phyloP scores from a whole-genome alignment of 1,140 invertebrate species.

The Bemisia tabaci region DNA sequence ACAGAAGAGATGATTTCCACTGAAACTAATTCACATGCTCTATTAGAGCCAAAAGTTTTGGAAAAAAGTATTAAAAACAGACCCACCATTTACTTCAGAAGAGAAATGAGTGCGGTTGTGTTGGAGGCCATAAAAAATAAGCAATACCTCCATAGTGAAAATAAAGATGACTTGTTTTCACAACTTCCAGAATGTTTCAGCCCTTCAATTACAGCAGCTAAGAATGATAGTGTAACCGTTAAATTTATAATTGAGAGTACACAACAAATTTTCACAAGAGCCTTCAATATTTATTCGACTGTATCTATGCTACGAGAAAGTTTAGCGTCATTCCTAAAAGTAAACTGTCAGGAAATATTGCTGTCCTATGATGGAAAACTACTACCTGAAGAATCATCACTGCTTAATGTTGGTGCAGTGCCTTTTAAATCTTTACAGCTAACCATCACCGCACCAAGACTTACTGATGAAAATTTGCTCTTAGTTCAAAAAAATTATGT shows the following conservation, averaged over 20 bases:
- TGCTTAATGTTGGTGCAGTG: constrained; percentile 16
- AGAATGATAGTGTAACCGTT: constrained; percentile 16
- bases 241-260: constrained; percentile 14
- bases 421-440: constrained; percentile 18
- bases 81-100: neutral
- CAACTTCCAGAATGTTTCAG: neutral
- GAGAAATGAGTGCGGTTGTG: neutral
- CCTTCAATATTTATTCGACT: constrained; percentile 13
- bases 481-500: constrained; percentile 8
- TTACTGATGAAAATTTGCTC: neutral
- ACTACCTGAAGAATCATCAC: constrained; percentile 12
- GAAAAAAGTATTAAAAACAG: neutral
- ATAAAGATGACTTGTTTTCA: neutral
- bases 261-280: constrained; percentile 13
- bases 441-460: constrained; percentile 2
- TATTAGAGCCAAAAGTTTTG: neutral
- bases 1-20: neutral
- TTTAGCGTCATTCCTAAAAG: constrained; percentile 6
- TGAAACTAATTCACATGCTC: neutral
- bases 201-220: neutral
- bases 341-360: constrained; percentile 6
- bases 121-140: neutral
- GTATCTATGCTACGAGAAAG: constrained; percentile 11
- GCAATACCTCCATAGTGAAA: neutral
- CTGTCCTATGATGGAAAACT: constrained; percentile 4